A percentile compares a stretch with the other conserved stretches of the same genome.
phyloP scores from a whole-genome alignment of 2,113 vertebrate genomes.

The Acanthisitta chloris region DNA sequence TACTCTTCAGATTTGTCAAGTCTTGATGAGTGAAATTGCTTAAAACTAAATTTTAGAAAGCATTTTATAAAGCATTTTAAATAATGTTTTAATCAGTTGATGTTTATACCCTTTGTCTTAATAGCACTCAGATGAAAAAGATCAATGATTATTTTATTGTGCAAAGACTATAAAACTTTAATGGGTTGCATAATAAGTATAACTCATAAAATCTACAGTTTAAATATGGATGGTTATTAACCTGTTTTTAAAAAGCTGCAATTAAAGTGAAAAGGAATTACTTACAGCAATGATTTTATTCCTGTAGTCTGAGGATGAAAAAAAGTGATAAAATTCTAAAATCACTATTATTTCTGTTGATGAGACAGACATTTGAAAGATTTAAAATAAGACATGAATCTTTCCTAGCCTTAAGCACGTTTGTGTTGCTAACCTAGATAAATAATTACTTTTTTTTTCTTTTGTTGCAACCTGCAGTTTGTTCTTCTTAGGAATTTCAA shows the following conservation, averaged over 20 bases:
- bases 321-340: constrained; percentile 14
- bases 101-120: constrained; percentile 69
- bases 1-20: constrained; percentile 61
- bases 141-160: constrained; percentile 71
- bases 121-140: constrained; percentile 60
- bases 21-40: constrained; percentile 62
- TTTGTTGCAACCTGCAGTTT: not conserved
- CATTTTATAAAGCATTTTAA: constrained; percentile 64
- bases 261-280: constrained; percentile 64
- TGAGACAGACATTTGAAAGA: constrained; percentile 24
- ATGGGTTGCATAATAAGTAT: constrained; percentile 52
- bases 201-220: constrained; percentile 62
- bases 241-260: constrained; percentile 58
- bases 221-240: constrained; percentile 66
- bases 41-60: constrained; percentile 55
- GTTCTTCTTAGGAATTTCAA: not conserved
- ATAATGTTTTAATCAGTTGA: constrained; percentile 67
- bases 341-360: constrained; percentile 12
- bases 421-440: not conserved
- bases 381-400: not conserved
- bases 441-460: not conserved
- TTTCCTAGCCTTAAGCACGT: not conserved
- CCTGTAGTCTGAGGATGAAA: not conserved
- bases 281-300: constrained; percentile 57
- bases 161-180: constrained; percentile 62